Percentiles rank a stretch among this genome's conserved stretches.
Evolutionary conservation across 2,797 vertebrate genomes (phyloP).

Genomic region (Echiichthys vipera): DNA sequence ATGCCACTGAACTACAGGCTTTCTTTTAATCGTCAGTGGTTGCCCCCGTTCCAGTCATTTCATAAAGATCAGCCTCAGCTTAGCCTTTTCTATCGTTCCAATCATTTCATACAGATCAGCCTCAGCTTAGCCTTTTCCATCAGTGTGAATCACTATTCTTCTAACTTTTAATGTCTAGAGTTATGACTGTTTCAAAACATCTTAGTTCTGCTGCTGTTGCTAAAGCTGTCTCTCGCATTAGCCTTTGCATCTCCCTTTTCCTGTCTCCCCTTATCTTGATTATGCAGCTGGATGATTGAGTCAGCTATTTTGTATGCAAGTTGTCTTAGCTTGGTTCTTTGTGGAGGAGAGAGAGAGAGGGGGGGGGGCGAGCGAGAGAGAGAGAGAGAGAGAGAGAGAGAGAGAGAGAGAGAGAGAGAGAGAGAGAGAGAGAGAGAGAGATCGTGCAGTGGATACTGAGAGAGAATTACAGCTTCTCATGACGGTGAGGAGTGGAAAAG

Average conservation of each 20-base stretch:
- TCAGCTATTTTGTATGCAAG: constrained; percentile 91
- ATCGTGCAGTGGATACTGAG: constrained; percentile 86
- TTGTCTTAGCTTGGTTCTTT: constrained; percentile 87
- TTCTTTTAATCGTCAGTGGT: constrained; percentile 24
- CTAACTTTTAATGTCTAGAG: constrained; percentile 58
- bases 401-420: constrained; percentile 69
- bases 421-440: constrained; percentile 71
- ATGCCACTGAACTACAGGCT: background rate
- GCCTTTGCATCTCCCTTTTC: constrained; percentile 72
- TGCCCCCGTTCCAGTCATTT: constrained; percentile 18
- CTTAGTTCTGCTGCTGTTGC: constrained; percentile 73
- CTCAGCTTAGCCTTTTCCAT: constrained; percentile 27
- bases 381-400: constrained; percentile 74
- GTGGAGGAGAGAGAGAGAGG: constrained; percentile 75
- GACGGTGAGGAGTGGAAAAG: constrained; percentile 72
- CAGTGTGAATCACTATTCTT: constrained; percentile 41
- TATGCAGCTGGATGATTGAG: constrained; percentile 92
- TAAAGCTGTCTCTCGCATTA: constrained; percentile 69
- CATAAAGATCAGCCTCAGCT: constrained; percentile 26
- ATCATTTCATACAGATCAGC: constrained; percentile 30
- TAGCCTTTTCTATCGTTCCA: constrained; percentile 31
- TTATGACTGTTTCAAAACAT: constrained; percentile 59
- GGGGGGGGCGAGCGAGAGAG: constrained; percentile 67
- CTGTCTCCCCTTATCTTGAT: constrained; percentile 88
- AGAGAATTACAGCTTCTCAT: constrained; percentile 81